Evolutionary conservation across 2,888 invertebrate species (phyloP), one percentile per base, ranked within the genome.

Genomic region (Dorcus hopei): DNA sequence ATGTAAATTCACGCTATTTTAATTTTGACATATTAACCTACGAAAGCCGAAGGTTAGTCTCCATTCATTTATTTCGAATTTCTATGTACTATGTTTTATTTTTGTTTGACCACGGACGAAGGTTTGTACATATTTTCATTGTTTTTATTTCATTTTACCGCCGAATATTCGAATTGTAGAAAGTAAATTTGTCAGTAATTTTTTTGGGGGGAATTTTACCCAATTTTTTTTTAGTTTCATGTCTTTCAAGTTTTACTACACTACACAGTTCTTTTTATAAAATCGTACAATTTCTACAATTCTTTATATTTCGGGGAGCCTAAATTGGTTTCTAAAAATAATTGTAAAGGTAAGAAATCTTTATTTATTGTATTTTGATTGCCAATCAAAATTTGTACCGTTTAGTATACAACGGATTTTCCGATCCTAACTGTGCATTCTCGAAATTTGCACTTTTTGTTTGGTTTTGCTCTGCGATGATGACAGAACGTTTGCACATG

Each of bases 31-130:
- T 45, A 45, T 45, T 45, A 45, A 45, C 45, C 45, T 45, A 45
- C 42, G 43, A 59, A 59, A 58, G 45, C 54, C 50, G 59, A 69
- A 69, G 69, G 70, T 70, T 68, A 69, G 70, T 70, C 68, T 69
- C 65, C 65, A 65, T 67, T 65, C 62, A 65, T 67, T 69, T 63
- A 59, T 63, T 65, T 66, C 57, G 26, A 55, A 39, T 65, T 52
- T 54, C 47, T 39, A 42, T 38, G 39, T 57, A 16, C 38, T 47
- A 19, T 47, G 40, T 57, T 57, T 61, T 60, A 16, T 49, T 55
- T 57, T 57, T 19, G 38, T 52, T 57, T 57, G n/a, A 45, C 58
- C 49, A 59, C 57, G 58, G 65, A 62, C 26, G 50, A 63, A 65
- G 65, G 65, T 65, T 65, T 65, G 65, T 65, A 65, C 63, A 49